phyloP scores from a whole-genome alignment of 2,113 vertebrate genomes.

The Protomyctophum bolini region DNA sequence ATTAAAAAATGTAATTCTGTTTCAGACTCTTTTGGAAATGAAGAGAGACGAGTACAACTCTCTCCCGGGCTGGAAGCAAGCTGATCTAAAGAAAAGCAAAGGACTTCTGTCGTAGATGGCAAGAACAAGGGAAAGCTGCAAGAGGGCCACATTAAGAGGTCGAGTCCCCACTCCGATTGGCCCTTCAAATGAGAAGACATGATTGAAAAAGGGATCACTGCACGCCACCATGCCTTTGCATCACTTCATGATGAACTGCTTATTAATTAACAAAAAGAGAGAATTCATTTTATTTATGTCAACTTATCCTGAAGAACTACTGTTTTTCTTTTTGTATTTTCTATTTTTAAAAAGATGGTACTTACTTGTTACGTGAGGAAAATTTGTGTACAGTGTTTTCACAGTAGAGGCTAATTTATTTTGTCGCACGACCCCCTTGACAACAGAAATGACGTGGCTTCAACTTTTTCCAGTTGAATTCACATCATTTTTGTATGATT shows the following conservation, averaged over 20 bases:
- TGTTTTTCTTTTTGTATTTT: constrained; percentile 64
- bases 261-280: constrained; percentile 34
- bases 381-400: constrained; percentile 53
- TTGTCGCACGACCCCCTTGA: no score
- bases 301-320: constrained; percentile 37
- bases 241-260: constrained; percentile 42
- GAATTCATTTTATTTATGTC: constrained; percentile 71
- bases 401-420: neutral
- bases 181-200: neutral
- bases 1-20: constrained; percentile 40
- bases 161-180: constrained; percentile 21
- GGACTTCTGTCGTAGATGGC: constrained; percentile 67
- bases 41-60: constrained; percentile 72
- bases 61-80: constrained; percentile 72
- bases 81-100: constrained; percentile 78
- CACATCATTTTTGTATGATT: no score
- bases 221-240: constrained; percentile 25
- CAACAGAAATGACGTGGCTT: no score
- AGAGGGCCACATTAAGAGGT: constrained; percentile 21
- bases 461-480: no score
- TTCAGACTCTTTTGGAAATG: constrained; percentile 77
- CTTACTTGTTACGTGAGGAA: constrained; percentile 32
- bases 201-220: neutral
- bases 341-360: constrained; percentile 42
- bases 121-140: constrained; percentile 18